phyloP scores from a whole-genome alignment of 2,797 vertebrate species.

The Mormyrops attenuatus region DNA sequence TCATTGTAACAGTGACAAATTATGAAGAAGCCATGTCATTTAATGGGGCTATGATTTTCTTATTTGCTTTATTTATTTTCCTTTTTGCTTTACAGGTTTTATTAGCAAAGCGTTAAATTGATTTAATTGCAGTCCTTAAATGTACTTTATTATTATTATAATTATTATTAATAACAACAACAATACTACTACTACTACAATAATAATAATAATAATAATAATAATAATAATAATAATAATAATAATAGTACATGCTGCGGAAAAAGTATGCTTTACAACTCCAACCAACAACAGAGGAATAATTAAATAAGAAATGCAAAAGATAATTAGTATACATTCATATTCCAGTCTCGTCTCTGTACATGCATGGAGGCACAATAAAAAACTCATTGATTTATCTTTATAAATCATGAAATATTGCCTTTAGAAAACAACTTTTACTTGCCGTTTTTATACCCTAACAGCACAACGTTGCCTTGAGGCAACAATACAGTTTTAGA shows the following conservation, averaged over 20 bases:
- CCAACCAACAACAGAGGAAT: background rate
- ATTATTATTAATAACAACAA: background rate
- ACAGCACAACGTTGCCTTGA: background rate
- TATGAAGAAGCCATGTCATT: background rate
- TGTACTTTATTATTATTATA: background rate
- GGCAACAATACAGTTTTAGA: background rate
- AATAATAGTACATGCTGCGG: background rate
- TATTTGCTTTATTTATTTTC: background rate
- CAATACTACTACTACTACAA: background rate
- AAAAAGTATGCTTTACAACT: background rate
- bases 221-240: background rate
- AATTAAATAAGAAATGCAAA: background rate
- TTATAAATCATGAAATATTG: background rate
- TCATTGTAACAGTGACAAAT: background rate
- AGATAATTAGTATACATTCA: background rate
- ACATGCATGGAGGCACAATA: background rate
- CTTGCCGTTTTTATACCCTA: background rate
- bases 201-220: too few species aligned
- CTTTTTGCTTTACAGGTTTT: background rate
- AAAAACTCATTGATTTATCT: background rate
- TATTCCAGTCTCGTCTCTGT: background rate
- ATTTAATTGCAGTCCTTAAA: background rate
- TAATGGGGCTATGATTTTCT: background rate
- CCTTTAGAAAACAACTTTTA: background rate
- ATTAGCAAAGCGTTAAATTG: background rate